A percentile compares a stretch with the other conserved stretches of the same genome.
Conservation (phyloP, 2,888 invertebrate genomes). For the Agriopis aurantiaria region DNA sequence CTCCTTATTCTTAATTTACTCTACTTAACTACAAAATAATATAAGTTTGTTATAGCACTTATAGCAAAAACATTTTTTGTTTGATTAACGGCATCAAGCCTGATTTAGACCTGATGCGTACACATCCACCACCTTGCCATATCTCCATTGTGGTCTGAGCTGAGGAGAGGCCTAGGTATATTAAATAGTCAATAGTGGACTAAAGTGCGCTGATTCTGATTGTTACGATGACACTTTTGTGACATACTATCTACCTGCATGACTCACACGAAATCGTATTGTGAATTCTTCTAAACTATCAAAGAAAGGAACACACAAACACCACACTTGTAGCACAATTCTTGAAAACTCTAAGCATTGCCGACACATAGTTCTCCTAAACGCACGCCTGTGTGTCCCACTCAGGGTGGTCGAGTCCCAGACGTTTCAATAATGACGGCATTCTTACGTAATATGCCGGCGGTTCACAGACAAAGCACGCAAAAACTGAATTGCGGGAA, state of each 20-base stretch:
- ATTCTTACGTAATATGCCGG: constrained; percentile 71
- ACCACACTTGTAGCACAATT: constrained; percentile 27
- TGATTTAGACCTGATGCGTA: too few relatives aligned
- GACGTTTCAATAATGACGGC: constrained; percentile 77
- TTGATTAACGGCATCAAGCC: too few relatives aligned
- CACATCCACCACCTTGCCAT: too few relatives aligned
- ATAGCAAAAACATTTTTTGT: too few relatives aligned
- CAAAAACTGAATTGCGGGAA: constrained; percentile 74
- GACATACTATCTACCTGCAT: neutral
- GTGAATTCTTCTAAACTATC: neutral
- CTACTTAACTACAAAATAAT: too few relatives aligned
- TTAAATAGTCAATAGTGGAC: too few relatives aligned
- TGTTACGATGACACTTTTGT: too few relatives aligned
- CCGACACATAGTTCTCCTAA: constrained; percentile 56
- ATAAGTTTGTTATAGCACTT: too few relatives aligned
- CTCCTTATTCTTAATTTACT: too few relatives aligned
- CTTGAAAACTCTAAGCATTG: constrained; percentile 36
- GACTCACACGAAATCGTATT: neutral
- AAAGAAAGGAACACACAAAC: constrained; percentile 2
- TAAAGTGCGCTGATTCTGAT: too few relatives aligned
- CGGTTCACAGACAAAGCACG: constrained; percentile 61
- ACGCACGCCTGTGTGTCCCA: constrained; percentile 67
- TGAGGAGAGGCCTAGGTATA: too few relatives aligned
- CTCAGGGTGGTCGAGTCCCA: constrained; percentile 74
- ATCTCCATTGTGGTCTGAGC: too few relatives aligned